Evolutionary conservation across 30 jellyfish, hydroid and myxozoan species (phyloP).

Genomic region (Cassiopea xamachana): DNA sequence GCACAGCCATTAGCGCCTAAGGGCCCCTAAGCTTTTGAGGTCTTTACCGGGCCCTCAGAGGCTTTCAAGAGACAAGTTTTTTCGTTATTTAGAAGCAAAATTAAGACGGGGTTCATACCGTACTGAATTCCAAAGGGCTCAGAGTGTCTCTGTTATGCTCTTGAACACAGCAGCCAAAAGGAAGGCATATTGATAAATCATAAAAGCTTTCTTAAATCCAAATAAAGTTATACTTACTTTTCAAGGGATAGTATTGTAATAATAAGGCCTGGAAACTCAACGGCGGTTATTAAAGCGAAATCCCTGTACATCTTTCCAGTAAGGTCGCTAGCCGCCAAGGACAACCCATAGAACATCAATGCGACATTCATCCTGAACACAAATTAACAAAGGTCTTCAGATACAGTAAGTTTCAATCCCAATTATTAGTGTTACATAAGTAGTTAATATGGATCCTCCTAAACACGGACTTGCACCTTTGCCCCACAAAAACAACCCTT

Average conservation of each 20-base stretch:
- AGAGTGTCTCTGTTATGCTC: no score
- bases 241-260: slow-evolving; percentile 24
- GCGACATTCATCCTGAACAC: slow-evolving; percentile 58
- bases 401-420: no score
- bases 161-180: no score
- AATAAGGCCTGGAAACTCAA: slow-evolving; percentile 54
- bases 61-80: no score
- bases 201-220: background rate
- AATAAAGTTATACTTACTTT: slow-evolving; percentile 16
- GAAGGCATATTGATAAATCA: no score
- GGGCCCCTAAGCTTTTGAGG: no score
- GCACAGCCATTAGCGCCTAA: no score
- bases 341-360: slow-evolving; percentile 60
- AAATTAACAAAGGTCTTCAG: background rate
- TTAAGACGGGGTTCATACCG: no score
- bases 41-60: no score
- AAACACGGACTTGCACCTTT: background rate
- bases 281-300: slow-evolving; percentile 61
- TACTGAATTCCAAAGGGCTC: no score
- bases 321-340: slow-evolving; percentile 67
- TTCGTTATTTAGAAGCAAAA: no score
- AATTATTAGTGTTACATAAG: background rate
- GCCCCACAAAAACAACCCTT: no score
- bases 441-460: background rate
- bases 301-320: slow-evolving; percentile 75